A percentile compares a stretch with the other conserved stretches of the same genome.
These are phyloP conservation scores for Perca flavescens DNA, from an alignment of 2,113 vertebrate genomes.

Conservation along the genomic window DNA sequence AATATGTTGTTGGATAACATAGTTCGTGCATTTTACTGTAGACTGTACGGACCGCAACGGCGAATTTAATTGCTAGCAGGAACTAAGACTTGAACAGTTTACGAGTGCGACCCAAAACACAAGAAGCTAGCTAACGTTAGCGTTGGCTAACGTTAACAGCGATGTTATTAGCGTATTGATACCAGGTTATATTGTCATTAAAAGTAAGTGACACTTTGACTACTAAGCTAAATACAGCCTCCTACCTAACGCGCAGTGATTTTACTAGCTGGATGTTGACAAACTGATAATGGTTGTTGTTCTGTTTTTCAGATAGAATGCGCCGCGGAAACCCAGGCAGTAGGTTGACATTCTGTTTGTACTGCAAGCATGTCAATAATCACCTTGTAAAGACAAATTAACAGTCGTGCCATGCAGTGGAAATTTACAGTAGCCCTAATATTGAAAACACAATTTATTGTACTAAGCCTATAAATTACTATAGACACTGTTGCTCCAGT, in stretches of 20 bases:
- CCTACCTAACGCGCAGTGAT: no score
- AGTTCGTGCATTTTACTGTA: not conserved
- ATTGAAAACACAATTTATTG: not conserved
- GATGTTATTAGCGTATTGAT: not conserved
- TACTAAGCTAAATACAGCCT: fast-evolving
- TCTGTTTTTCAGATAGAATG: conserved; percentile 59
- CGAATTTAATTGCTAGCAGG: fast-evolving
- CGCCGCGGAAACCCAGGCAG: conserved; percentile 51
- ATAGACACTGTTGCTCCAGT: not conserved
- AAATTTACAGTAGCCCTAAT: not conserved
- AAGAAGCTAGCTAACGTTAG: conserved; percentile 33
- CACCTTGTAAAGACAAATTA: not conserved
- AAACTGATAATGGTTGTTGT: conserved; percentile 39
- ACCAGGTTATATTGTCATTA: not conserved
- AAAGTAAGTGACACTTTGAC: not conserved
- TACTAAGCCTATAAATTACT: not conserved
- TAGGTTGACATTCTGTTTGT: conserved; percentile 55
- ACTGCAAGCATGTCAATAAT: not conserved
- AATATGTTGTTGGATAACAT: not conserved
- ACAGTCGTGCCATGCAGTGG: no score
- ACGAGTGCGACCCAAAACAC: not conserved
- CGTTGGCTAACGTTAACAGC: conserved; percentile 3
- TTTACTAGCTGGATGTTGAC: not conserved
- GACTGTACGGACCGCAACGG: fast-evolving
- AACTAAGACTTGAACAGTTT: not conserved